Percentiles rank a stretch among this genome's conserved stretches.
phyloP scores from a whole-genome alignment of 2,797 vertebrate genomes.

The Simalia tracyae region DNA sequence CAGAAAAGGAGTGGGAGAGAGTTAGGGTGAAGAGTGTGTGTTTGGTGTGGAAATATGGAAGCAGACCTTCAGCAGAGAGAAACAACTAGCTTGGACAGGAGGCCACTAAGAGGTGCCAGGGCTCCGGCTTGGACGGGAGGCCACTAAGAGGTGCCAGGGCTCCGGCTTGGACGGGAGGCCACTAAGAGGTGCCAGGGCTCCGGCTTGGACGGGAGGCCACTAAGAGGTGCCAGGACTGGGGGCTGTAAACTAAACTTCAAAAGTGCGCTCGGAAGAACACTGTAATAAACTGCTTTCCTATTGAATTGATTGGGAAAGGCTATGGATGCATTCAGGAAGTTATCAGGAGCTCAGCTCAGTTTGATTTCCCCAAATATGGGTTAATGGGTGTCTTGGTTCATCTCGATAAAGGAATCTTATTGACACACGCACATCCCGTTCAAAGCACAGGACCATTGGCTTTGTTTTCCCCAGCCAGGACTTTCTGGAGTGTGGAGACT shows the following conservation, averaged over 20 bases:
- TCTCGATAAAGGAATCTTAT: too few relatives aligned
- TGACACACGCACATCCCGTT: too few relatives aligned
- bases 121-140: too few relatives aligned
- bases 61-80: not conserved
- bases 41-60: not conserved
- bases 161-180: too few relatives aligned
- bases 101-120: too few relatives aligned
- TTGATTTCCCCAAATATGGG: too few relatives aligned
- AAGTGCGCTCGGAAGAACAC: not conserved
- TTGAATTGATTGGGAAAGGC: not conserved
- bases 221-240: not conserved
- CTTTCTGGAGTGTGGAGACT: too few relatives aligned
- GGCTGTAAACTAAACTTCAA: not conserved
- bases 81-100: not conserved
- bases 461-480: too few relatives aligned
- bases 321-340: not conserved
- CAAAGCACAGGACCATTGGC: too few relatives aligned
- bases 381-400: too few relatives aligned
- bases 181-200: too few relatives aligned
- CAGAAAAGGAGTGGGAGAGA: not conserved
- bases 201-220: not conserved
- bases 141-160: too few relatives aligned
- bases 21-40: not conserved
- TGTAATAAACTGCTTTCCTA: not conserved
- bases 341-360: not conserved